phyloP scores from a whole-genome alignment of 2,797 vertebrate species.

The Channallabes apus region DNA sequence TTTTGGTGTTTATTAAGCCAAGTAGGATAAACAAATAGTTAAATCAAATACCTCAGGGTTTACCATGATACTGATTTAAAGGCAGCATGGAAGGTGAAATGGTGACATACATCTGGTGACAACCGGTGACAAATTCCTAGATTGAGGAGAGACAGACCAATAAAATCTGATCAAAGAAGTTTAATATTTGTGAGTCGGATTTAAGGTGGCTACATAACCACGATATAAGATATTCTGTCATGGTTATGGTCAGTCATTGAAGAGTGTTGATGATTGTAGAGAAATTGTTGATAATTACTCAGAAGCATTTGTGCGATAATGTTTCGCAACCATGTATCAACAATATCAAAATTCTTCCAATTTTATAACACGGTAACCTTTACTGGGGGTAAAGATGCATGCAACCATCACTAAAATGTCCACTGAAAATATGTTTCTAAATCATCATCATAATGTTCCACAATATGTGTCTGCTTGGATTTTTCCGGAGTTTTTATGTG shows the following conservation, averaged over 20 bases:
- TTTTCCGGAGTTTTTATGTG: conserved; percentile 42
- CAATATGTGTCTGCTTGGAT: conserved; percentile 38
- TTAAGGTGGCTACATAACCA: too few species aligned
- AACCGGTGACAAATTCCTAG: not conserved
- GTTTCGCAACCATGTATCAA: not conserved
- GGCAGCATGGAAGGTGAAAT: not conserved
- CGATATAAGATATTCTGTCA: not conserved
- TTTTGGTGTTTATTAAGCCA: not conserved
- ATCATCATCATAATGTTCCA: too few species aligned
- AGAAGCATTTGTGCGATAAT: not conserved
- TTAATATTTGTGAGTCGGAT: not conserved
- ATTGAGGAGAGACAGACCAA: not conserved
- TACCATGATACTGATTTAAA: not conserved
- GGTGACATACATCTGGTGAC: not conserved
- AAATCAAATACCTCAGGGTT: not conserved
- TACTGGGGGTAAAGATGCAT: conserved; percentile 10
- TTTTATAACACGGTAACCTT: conserved; percentile 9
- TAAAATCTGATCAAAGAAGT: not conserved
- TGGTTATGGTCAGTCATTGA: not conserved
- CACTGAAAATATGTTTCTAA: not conserved
- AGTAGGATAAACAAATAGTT: not conserved
- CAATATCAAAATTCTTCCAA: conserved; percentile 11
- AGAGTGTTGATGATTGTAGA: not conserved
- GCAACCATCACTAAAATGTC: conserved; percentile 21
- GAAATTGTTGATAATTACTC: not conserved